A percentile compares a stretch with the other conserved stretches of the same genome.
These are phyloP conservation scores for Thaleichthys pacificus DNA, from an alignment of 2,797 vertebrate species.

Conservation along the genomic window DNA sequence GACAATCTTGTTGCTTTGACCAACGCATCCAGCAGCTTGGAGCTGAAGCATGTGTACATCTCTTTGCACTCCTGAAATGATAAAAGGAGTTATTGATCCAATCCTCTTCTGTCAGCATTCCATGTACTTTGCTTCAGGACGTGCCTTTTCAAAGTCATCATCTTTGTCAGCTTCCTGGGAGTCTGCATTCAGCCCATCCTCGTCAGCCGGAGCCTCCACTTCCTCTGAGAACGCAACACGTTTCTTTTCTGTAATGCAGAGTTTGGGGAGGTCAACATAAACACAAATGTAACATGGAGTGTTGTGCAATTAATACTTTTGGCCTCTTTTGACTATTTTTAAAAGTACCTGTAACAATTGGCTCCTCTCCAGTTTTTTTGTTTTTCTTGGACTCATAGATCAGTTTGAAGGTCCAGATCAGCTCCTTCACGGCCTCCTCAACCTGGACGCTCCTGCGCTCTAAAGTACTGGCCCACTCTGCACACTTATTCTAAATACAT, in stretches of 20 bases:
- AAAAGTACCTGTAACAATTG: conserved; percentile 58
- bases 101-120: background rate
- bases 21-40: conserved; percentile 75
- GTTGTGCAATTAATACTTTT: background rate
- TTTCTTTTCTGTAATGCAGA: conserved; percentile 47
- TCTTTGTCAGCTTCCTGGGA: conserved; percentile 58
- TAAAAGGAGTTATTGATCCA: conserved; percentile 6
- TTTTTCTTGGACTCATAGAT: conserved; percentile 64
- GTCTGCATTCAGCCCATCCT: conserved; percentile 35
- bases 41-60: conserved; percentile 72
- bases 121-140: background rate
- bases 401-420: conserved; percentile 68
- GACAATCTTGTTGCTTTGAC: conserved; percentile 77
- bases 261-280: background rate
- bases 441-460: conserved; percentile 72
- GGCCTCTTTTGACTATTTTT: background rate
- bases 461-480: conserved; percentile 71
- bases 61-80: conserved; percentile 77
- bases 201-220: conserved; percentile 29
- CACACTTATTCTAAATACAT: conserved; percentile 65
- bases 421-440: conserved; percentile 75
- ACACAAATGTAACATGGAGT: background rate
- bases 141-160: conserved; percentile 80
- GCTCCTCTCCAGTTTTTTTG: conserved; percentile 39
- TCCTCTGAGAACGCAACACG: conserved; percentile 57